Evolutionary conservation across 2,113 vertebrate species (phyloP).

Genomic region (Plecturocebus donacophilus): DNA sequence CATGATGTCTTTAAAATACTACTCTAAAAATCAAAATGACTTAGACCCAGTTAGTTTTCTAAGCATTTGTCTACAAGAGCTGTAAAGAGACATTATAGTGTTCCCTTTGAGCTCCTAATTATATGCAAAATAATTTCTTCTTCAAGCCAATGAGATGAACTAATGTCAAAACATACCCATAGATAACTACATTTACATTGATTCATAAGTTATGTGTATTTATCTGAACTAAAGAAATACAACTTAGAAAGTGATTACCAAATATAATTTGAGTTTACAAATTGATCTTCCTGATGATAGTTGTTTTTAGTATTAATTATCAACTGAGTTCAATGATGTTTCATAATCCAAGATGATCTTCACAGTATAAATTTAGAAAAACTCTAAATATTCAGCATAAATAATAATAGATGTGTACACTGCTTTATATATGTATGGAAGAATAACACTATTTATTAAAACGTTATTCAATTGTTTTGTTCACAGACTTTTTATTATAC

Average conservation of each 20-base stretch:
- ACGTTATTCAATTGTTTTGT: neutral
- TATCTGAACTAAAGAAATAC: neutral
- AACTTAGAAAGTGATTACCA: neutral
- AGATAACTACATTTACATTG: neutral
- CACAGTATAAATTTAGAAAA: neutral
- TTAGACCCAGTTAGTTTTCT: neutral
- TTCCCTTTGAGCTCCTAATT: neutral
- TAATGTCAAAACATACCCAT: neutral
- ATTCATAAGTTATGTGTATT: neutral
- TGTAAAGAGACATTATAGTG: neutral
- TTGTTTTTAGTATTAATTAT: neutral
- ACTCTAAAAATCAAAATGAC: constrained; percentile 34
- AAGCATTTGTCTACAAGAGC: neutral
- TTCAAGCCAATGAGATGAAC: neutral
- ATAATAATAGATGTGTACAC: neutral
- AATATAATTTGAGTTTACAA: neutral
- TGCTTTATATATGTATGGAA: neutral
- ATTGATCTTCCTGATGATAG: neutral
- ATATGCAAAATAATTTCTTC: constrained; percentile 3
- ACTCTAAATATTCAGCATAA: neutral
- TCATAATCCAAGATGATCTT: neutral
- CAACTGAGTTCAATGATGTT: neutral
- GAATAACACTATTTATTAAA: neutral
- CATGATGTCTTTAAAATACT: neutral
- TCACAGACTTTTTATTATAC: neutral